Percentiles rank a stretch among this genome's conserved stretches.
phyloP scores from a whole-genome alignment of 2,888 invertebrate genomes.

The Scaptomyza tumidula region DNA sequence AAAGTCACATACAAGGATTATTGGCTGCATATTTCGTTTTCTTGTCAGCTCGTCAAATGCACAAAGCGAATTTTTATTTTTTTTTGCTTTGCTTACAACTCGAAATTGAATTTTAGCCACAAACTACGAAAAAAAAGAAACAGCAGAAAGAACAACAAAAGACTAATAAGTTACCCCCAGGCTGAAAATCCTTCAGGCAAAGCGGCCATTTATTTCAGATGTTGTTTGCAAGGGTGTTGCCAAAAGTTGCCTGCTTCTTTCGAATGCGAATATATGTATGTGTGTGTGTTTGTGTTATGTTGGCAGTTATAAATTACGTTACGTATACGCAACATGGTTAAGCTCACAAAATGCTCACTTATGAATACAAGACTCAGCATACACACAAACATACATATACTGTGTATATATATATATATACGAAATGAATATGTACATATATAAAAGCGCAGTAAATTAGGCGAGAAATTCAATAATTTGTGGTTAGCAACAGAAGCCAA shows the following conservation, averaged over 20 bases:
- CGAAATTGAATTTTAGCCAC: constrained; percentile 45
- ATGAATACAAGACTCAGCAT: constrained; percentile 52
- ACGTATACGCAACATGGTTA: constrained; percentile 71
- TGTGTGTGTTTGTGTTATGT: constrained; percentile 3
- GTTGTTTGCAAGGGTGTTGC: constrained; percentile 19
- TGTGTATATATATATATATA: background rate
- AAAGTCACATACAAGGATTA: constrained; percentile 46
- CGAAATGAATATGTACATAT: constrained; percentile 1
- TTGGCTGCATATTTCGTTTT: constrained; percentile 31
- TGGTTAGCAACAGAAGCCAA: background rate
- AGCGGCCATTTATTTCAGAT: constrained; percentile 39
- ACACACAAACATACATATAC: constrained; percentile 1
- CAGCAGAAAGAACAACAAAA: constrained; percentile 11
- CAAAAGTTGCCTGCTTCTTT: constrained; percentile 17
- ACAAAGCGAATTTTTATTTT: constrained; percentile 23
- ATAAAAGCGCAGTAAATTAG: constrained; percentile 61
- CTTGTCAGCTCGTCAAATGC: constrained; percentile 49
- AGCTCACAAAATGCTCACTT: constrained; percentile 64
- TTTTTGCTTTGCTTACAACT: constrained; percentile 15
- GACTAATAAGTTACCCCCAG: constrained; percentile 41
- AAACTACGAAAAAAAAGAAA: constrained; percentile 16
- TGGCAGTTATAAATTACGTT: constrained; percentile 69
- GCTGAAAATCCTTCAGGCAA: constrained; percentile 16
- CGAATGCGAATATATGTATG: constrained; percentile 7
- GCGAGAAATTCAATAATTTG: constrained; percentile 68